Conservation (phyloP, 2,888 invertebrate genomes). For the Phengaris arion region DNA sequence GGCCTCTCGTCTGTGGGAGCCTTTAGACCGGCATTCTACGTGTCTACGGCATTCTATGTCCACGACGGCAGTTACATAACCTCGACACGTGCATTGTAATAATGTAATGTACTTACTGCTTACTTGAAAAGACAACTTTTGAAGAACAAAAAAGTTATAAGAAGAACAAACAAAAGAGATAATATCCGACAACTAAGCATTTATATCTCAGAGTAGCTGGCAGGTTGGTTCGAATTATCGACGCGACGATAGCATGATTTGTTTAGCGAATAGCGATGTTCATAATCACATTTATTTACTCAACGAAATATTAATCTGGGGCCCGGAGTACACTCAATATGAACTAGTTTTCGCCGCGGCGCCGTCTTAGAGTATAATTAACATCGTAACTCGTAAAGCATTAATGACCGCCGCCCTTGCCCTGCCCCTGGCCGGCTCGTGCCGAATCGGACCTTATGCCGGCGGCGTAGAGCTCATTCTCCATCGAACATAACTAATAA, state of each 20-base stretch:
- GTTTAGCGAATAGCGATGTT: not conserved
- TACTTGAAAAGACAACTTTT: not conserved
- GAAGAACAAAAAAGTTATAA: not conserved
- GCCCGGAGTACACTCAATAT: conserved; percentile 10
- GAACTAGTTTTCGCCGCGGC: not conserved
- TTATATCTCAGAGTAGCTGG: not conserved
- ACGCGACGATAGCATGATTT: not conserved
- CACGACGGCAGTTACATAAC: not conserved
- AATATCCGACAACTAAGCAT: too few relatives aligned
- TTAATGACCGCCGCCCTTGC: not conserved
- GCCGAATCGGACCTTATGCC: not conserved
- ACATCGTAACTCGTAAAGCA: conserved; percentile 15
- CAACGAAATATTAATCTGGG: not conserved
- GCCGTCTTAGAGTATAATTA: conserved; percentile 8
- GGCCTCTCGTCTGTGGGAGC: too few relatives aligned
- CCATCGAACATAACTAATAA: not conserved
- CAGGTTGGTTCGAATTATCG: not conserved
- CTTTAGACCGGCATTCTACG: not conserved
- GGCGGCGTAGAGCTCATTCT: not conserved
- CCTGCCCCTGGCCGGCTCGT: not conserved
- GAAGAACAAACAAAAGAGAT: not conserved
- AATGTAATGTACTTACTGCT: too few relatives aligned
- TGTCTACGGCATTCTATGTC: not conserved
- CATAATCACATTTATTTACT: not conserved
- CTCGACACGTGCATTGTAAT: not conserved